Conservation (phyloP, 1,140 invertebrate genomes). For the Ganaspis sp. region DNA sequence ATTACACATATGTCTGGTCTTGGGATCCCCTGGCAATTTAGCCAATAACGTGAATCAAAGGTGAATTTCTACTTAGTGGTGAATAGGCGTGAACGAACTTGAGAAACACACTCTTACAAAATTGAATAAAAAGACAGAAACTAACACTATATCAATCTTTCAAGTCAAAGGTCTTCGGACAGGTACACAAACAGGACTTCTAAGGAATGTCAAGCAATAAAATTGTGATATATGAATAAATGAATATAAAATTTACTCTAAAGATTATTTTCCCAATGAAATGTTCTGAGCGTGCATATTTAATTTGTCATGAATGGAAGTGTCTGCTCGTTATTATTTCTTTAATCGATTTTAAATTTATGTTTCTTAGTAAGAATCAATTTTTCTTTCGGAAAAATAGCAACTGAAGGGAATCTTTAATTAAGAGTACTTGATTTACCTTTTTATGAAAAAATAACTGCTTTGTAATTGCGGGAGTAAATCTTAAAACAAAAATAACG, state of each 20-base stretch:
- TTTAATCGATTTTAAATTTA: too few relatives aligned
- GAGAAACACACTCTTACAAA: neutral
- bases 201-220: constrained; percentile 21
- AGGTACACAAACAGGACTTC: neutral
- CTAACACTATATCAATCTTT: constrained; percentile 22
- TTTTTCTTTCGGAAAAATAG: too few relatives aligned
- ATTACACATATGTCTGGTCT: neutral
- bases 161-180: constrained; percentile 17
- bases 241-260: neutral
- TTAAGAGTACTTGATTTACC: too few relatives aligned
- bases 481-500: too few relatives aligned
- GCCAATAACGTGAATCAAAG: neutral
- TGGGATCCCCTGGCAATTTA: neutral
- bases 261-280: neutral
- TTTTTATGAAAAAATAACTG: too few relatives aligned
- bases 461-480: too few relatives aligned
- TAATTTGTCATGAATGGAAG: neutral
- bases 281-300: neutral
- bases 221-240: neutral
- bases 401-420: too few relatives aligned
- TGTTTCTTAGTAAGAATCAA: too few relatives aligned
- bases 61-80: neutral
- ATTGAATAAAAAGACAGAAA: neutral
- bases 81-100: constrained; percentile 10
- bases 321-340: neutral